These are phyloP conservation scores for Myopa tessellatipennis DNA, from an alignment of 2,888 invertebrate species.

Conservation along the genomic window DNA sequence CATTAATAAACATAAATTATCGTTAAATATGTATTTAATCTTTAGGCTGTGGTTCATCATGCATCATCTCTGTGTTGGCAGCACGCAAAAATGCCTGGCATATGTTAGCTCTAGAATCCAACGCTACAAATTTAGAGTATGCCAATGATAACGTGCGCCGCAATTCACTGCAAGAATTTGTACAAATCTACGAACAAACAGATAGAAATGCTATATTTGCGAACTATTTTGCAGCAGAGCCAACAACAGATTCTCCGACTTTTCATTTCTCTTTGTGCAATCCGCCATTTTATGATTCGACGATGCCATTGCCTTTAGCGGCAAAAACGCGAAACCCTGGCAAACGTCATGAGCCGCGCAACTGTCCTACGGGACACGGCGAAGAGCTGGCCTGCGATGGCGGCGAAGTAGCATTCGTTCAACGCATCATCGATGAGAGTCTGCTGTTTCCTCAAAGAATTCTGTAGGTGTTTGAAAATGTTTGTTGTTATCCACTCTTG, in stretches of 20 bases:
- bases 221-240: constrained; percentile 55
- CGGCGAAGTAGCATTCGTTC: constrained; percentile 91
- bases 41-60: constrained; percentile 91
- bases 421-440: constrained; percentile 87
- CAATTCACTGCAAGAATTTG: constrained; percentile 77
- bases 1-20: background rate
- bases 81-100: constrained; percentile 84
- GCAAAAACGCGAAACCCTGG: constrained; percentile 63
- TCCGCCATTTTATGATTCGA: constrained; percentile 89
- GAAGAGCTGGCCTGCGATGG: constrained; percentile 84
- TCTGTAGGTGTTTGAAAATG: constrained; percentile 66
- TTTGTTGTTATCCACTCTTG: background rate
- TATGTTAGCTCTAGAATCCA: constrained; percentile 89
- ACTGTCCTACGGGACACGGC: constrained; percentile 78
- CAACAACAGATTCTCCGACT: background rate
- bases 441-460: constrained; percentile 71
- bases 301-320: constrained; percentile 60
- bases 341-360: constrained; percentile 74
- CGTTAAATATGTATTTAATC: background rate
- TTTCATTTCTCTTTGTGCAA: constrained; percentile 92
- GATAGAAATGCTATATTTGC: constrained; percentile 60
- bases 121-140: constrained; percentile 75
- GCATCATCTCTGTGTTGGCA: constrained; percentile 90
- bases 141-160: constrained; percentile 79
- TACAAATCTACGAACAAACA: constrained; percentile 69